Conservation (phyloP, 2,888 invertebrate genomes). For the Dendrolimus pini region DNA sequence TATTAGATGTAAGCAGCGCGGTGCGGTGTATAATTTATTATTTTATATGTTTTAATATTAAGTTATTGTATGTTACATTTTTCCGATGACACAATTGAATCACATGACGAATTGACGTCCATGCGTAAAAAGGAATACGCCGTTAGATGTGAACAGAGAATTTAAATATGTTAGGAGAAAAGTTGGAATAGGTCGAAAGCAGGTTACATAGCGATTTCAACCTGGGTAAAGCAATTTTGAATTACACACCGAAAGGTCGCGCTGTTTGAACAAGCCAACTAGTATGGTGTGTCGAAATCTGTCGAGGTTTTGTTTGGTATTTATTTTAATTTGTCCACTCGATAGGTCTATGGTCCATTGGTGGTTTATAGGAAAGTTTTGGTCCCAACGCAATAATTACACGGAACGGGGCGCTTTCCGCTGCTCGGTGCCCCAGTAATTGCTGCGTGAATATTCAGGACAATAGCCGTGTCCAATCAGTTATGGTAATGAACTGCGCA, state of each 20-base stretch:
- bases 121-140: too few relatives aligned
- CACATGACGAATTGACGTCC: too few relatives aligned
- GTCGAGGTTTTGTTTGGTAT: constrained; percentile 30
- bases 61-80: too few relatives aligned
- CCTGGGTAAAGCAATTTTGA: constrained; percentile 19
- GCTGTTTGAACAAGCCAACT: constrained; percentile 45
- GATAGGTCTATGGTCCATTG: constrained; percentile 7
- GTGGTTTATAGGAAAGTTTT: constrained; percentile 42
- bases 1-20: too few relatives aligned
- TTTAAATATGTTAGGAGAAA: too few relatives aligned
- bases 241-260: constrained; percentile 17
- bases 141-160: too few relatives aligned
- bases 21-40: too few relatives aligned
- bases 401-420: constrained; percentile 20
- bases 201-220: constrained; percentile 6
- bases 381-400: constrained; percentile 43
- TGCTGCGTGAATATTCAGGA: constrained; percentile 17
- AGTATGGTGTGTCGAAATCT: constrained; percentile 50
- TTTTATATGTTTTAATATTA: too few relatives aligned
- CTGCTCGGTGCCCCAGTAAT: constrained; percentile 16
- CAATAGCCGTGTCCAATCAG: constrained; percentile 44
- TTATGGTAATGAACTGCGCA: constrained; percentile 59
- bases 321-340: constrained; percentile 42
- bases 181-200: too few relatives aligned
- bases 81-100: too few relatives aligned